Conservation (phyloP, 2,888 invertebrate genomes). For the Lasioglossum calceatum region DNA sequence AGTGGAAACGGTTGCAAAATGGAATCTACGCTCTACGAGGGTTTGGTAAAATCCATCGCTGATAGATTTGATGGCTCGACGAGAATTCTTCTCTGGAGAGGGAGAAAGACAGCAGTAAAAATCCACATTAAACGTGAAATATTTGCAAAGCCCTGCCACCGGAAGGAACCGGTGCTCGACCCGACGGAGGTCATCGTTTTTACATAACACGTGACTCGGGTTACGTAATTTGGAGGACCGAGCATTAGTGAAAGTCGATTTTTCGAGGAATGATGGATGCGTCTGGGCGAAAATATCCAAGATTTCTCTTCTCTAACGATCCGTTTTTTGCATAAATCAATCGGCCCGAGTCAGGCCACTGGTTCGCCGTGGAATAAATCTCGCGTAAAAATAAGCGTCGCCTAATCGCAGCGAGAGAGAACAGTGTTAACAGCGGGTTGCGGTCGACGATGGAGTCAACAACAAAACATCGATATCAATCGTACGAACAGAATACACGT, state of each 20-base stretch:
- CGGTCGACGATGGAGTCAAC: background rate
- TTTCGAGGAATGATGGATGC: background rate
- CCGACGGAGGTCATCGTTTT: background rate
- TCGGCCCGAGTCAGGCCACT: background rate
- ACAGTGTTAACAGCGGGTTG: background rate
- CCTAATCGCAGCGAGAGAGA: too few relatives aligned
- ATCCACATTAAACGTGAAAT: background rate
- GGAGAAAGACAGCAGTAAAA: too few relatives aligned
- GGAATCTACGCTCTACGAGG: background rate
- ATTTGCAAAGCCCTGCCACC: background rate
- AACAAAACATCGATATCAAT: background rate
- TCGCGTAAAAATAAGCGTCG: background rate
- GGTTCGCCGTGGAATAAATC: background rate
- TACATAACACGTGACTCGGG: background rate
- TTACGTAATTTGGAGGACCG: background rate
- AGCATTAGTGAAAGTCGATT: constrained; percentile 15
- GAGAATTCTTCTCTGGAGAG: background rate
- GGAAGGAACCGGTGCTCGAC: background rate
- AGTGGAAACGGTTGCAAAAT: background rate
- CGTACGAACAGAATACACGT: background rate
- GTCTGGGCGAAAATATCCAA: background rate
- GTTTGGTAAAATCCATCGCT: background rate
- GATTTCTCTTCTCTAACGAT: constrained; percentile 4
- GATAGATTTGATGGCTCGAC: background rate
- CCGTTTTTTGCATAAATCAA: background rate